phyloP scores from a whole-genome alignment of 2,113 vertebrate genomes.

The Myxocyprinus asiaticus region DNA sequence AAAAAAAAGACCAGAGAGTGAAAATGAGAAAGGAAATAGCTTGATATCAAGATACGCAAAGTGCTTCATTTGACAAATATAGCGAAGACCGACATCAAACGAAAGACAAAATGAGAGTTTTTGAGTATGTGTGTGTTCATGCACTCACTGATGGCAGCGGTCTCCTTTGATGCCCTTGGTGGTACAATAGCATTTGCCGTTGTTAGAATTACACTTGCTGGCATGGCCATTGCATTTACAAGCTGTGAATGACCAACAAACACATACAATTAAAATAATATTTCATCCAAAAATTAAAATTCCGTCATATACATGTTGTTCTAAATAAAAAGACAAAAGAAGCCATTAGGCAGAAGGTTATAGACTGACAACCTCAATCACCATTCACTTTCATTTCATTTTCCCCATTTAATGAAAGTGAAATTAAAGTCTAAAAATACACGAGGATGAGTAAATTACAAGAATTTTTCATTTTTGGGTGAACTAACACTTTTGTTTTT shows the following conservation, averaged over 20 bases:
- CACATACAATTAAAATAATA: neutral
- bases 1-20: neutral
- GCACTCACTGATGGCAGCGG: constrained; percentile 94
- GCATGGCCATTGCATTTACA: constrained; percentile 98
- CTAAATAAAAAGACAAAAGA: too few relatives aligned
- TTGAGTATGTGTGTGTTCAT: neutral
- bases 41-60: neutral
- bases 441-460: too few relatives aligned
- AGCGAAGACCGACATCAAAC: neutral
- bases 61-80: neutral
- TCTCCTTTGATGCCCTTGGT: constrained; percentile 99
- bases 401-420: too few relatives aligned
- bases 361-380: too few relatives aligned
- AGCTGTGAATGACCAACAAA: constrained; percentile 71
- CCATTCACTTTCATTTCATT: too few relatives aligned
- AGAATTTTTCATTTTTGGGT: too few relatives aligned
- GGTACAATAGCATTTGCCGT: constrained; percentile 97
- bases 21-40: neutral
- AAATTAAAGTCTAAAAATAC: too few relatives aligned
- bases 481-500: too few relatives aligned
- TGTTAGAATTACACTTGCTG: constrained; percentile 89
- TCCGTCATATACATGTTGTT: too few relatives aligned
- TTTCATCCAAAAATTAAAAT: too few relatives aligned
- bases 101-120: neutral
- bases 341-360: too few relatives aligned